Evolutionary conservation across 2,888 invertebrate species (phyloP), one percentile per base, ranked within the genome.

Genomic region (Merodon equestris): DNA sequence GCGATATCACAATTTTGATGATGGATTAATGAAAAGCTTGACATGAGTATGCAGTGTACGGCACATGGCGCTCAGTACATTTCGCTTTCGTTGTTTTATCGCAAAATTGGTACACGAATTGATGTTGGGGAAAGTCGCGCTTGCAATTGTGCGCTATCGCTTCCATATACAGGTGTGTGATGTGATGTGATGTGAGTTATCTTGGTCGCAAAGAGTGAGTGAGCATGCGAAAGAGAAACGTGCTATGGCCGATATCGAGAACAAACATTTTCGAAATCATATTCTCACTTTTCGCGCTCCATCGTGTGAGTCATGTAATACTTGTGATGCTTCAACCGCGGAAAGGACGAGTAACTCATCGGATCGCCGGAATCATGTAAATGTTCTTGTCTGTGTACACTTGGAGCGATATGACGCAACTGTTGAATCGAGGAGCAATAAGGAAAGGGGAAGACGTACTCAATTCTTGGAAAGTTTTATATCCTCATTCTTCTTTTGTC

Each of bases 61-160:
- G n/a, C n/a, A n/a, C n/a, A n/a, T n/a, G n/a, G n/a, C n/a, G n/a
- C n/a, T n/a, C 45, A 47, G 27, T 48, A 70, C 74, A 79, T 70
- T 79, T 79, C 79, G 79, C 79, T 79, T 79, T 79, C 79, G 68
- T 74, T 79, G 79, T 79, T 74, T 74, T 68, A 74, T 70, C 50
- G 74, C 58, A 79, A 79, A 79, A 79, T 79, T 79, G 79, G 79
- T 79, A 79, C 79, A 79, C 74, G 79, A 79, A 79, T 74, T 70
- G 79, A 79, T 79, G 79, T 79, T 79, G 79, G 63, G 63, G 79
- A 79, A 79, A 79, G 79, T 79, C 73, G 72, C 61, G 53, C 67
- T 75, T 57, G 77, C 77, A 66, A 54, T 68, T 72, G 51, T 57
- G 45, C 61, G n/a, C n/a, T 63, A 34, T 17, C 54, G 60, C 42